Evolutionary conservation across 2,113 vertebrate species (phyloP).

Genomic region (Strigops habroptila): DNA sequence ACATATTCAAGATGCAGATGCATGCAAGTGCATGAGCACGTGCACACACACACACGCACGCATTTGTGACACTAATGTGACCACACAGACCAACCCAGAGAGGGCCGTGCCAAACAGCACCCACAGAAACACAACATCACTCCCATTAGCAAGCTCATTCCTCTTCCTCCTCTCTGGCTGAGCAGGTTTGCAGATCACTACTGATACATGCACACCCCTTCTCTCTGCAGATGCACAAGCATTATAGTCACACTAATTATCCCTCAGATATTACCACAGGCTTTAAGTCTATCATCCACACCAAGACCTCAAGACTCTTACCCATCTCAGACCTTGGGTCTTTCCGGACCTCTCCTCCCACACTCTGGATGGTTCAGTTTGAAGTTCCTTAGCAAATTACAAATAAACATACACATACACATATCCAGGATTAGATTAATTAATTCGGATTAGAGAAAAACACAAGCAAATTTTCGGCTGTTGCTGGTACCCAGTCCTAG

Average conservation of each 20-base stretch:
- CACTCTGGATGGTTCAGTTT: not conserved
- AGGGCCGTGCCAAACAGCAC: not conserved
- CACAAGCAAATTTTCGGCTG: not conserved
- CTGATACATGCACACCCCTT: not conserved
- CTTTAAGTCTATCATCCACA: not conserved
- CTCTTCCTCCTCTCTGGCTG: not conserved
- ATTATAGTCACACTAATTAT: not conserved
- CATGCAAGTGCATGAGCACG: fast-evolving
- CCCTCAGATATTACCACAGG: not conserved
- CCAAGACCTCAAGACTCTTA: not conserved
- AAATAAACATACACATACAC: not conserved
- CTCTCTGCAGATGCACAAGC: not conserved
- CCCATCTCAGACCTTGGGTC: not conserved
- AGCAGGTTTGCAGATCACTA: not conserved
- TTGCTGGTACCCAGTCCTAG: not conserved
- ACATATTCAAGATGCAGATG: not conserved
- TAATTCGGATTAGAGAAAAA: not conserved
- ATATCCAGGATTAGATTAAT: not conserved
- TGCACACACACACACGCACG: fast-evolving
- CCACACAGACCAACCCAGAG: not conserved
- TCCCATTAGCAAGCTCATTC: fast-evolving
- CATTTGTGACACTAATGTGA: not conserved
- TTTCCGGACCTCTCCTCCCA: not conserved
- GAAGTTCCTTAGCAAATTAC: not conserved
- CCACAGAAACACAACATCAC: not conserved